Evolutionary conservation across 2,888 invertebrate species (phyloP), one percentile per base, ranked within the genome.

Genomic region (Hemicrepidius hirtus): DNA sequence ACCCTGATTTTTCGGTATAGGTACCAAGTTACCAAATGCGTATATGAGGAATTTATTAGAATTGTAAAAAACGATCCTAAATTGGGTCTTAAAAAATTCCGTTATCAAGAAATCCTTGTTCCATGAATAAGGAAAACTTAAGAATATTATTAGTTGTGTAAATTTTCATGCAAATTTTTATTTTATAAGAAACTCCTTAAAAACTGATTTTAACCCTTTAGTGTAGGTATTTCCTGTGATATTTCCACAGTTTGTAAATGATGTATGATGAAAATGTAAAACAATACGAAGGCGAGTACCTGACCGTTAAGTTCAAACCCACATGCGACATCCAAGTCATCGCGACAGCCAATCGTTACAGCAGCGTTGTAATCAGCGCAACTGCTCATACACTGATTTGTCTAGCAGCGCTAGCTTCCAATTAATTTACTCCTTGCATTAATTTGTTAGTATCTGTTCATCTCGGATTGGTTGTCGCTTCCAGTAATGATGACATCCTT

Each of bases 321-420:
- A 73, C 73, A 73, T 68, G 53, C 50, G 73, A 73, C 73, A 69
- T 73, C 57, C 49, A 60, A 67, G 32, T 57, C 49, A 73, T 65
- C 41, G 44, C 65, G 60, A 60, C 68, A 64, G 55, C 73, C 68
- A 73, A 73, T 73, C 69, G 53, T 73, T 65, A 68, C 18, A 18
- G 40, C 40, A 64, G 55, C 41, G 44, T 28, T 65, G 64, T 70
- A 70, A 71, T 66, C 65, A 71, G 57, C 55, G 71, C 50, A 72
- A 72, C 71, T 67, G 40, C 60, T 72, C 71, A 72, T 72, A 72
- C 67, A 72, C 67, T 68, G 71, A 68, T 72, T 72, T 72, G 71
- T 72, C 71, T 69, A 64, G 49, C 66, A 37, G 59, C 66, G 40
- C 28, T 57, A 67, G 53, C 64, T 72, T 68, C 41, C 68, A 68